A percentile compares a stretch with the other conserved stretches of the same genome.
Conservation (phyloP, 2,888 invertebrate genomes). For the Himalopsyche tibetana region DNA sequence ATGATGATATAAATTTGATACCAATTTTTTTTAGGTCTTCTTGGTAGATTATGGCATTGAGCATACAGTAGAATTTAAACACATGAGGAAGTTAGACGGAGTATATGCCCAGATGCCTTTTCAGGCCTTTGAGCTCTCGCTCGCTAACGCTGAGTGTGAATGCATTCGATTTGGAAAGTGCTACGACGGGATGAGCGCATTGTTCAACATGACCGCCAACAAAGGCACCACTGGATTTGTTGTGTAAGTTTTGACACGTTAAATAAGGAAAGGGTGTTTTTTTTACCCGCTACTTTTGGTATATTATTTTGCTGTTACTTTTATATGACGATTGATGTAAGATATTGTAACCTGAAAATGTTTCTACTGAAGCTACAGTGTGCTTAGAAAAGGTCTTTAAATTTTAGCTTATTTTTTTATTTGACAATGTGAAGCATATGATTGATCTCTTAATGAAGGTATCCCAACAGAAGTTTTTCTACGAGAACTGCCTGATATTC, state of each 20-base stretch:
- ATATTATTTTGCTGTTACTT: no score
- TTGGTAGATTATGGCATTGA: conserved; percentile 84
- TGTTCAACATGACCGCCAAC: conserved; percentile 46
- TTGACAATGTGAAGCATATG: no score
- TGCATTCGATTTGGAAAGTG: not conserved
- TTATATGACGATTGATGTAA: not conserved
- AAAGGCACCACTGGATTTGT: conserved; percentile 46
- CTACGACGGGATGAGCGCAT: not conserved
- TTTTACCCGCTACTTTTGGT: no score
- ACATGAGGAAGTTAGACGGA: conserved; percentile 77
- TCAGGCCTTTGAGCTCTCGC: conserved; percentile 75
- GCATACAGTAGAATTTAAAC: conserved; percentile 74
- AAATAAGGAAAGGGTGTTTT: no score
- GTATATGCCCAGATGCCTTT: conserved; percentile 76
- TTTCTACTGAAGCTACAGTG: not conserved
- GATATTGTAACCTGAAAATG: not conserved
- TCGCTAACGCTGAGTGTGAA: conserved; percentile 46
- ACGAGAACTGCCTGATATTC: no score
- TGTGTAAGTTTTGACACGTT: conserved; percentile 49
- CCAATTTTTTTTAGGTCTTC: conserved; percentile 72
- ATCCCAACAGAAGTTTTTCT: no score
- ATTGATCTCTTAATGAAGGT: no score
- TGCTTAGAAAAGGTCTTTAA: not conserved
- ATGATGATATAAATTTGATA: not conserved
- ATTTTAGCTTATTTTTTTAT: not conserved